phyloP scores from a whole-genome alignment of 2,888 invertebrate genomes.

The Agonopterix alstromeriana region DNA sequence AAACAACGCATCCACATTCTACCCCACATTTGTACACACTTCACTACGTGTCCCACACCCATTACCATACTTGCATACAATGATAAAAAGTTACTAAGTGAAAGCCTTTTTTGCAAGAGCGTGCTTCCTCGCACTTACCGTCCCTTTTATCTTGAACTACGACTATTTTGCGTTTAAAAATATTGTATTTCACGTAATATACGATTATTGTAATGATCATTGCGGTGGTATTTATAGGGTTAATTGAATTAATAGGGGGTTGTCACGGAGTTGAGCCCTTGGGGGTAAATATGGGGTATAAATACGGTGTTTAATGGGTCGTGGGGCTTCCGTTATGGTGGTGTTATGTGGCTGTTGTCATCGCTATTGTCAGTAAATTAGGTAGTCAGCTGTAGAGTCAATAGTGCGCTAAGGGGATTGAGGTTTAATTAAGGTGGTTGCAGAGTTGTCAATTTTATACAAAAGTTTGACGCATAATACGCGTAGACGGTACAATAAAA shows the following conservation, averaged over 20 bases:
- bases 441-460: too few species aligned
- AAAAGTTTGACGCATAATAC: too few species aligned
- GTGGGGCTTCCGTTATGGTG: conserved; percentile 16
- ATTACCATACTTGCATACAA: too few species aligned
- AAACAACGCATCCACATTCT: too few species aligned
- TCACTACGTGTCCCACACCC: too few species aligned
- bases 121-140: conserved; percentile 36
- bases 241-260: conserved; percentile 63
- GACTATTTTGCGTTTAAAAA: conserved; percentile 57
- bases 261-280: conserved; percentile 46
- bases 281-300: conserved; percentile 23
- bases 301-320: conserved; percentile 33
- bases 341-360: conserved; percentile 8
- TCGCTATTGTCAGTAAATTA: conserved; percentile 1
- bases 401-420: neutral
- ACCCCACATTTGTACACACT: too few species aligned
- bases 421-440: neutral
- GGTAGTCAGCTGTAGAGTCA: neutral
- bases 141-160: conserved; percentile 30
- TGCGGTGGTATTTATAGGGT: conserved; percentile 60
- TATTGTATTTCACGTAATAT: conserved; percentile 66
- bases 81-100: neutral
- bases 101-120: conserved; percentile 14
- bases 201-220: conserved; percentile 63
- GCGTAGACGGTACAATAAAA: too few species aligned